Evolutionary conservation across 2,797 vertebrate species (phyloP), one percentile per base, ranked within the genome.

Genomic region (Lophius americanus): DNA sequence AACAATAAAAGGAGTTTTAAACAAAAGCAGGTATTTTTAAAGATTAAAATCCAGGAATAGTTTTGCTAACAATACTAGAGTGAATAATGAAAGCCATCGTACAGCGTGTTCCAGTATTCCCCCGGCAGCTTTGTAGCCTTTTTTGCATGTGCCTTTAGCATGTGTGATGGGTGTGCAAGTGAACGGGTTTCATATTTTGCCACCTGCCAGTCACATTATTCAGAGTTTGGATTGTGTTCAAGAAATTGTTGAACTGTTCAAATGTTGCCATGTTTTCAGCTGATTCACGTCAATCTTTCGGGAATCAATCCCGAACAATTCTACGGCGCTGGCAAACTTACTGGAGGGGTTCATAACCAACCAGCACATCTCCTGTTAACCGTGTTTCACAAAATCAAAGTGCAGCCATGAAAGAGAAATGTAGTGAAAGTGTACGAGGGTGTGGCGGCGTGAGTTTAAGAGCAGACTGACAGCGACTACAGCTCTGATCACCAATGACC

Each of bases 401-500:
- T 23, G 23, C 23, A 23, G 23, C 23, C 23, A 23, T 67, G 1
- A 51, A 60, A 54, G 46, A 13, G 39, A 68, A 74, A 32, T 43
- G n/a, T 57, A 76, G 76, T 85, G 70, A 84, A 84, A 85, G 70
- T 61, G 54, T 5, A n/a, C 9, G 9, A 74, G 89, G 81, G 84
- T 78, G 83, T 75, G 87, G 87, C 76, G 69, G 62, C 13, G 43
- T 12, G 33, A 11, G 65, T 75, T 63, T 66, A 47, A 75, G 70
- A 79, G 56, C 63, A 10, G 51, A 57, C 60, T 73, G 81, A 79
- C 76, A 44, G 62, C 59, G 73, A 77, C 54, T 14, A 58, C 70
- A 75, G 77, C 71, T 86, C 64, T 81, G 85, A 86, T 86, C 81
- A 80, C 62, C 2, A 11, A 48, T 69, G 85, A 88, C 84, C 88